phyloP scores from a whole-genome alignment of 2,113 vertebrate genomes.

The Rattus rattus region DNA sequence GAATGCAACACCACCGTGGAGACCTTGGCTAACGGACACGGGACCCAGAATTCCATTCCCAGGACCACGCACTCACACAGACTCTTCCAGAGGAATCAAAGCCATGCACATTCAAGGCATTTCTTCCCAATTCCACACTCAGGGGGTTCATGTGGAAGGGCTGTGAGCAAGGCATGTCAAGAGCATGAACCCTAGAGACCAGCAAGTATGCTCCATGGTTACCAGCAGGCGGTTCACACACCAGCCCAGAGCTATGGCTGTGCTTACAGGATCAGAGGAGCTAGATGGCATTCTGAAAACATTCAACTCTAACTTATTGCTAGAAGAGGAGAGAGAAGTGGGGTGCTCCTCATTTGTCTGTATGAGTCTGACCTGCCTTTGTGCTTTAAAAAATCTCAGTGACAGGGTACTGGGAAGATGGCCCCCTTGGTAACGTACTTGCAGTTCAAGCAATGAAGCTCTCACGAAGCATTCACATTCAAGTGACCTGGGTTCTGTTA shows the following conservation, averaged over 20 bases:
- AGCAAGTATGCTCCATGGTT: neutral
- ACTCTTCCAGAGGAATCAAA: too few species aligned
- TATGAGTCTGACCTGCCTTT: neutral
- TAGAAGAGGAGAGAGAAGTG: neutral
- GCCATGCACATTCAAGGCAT: too few species aligned
- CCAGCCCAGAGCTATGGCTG: accelerated
- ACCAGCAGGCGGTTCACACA: neutral
- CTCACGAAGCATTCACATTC: too few species aligned
- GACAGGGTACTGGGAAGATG: neutral
- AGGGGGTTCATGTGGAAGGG: too few species aligned
- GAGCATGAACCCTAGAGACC: accelerated
- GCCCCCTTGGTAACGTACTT: neutral
- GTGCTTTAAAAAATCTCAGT: neutral
- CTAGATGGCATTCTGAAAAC: neutral
- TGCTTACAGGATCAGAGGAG: accelerated
- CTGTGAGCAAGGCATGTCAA: neutral
- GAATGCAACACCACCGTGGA: neutral
- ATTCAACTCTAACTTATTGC: neutral
- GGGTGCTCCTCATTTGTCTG: neutral
- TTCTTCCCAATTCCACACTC: too few species aligned
- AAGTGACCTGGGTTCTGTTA: neutral
- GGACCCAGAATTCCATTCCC: neutral
- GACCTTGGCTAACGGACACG: too few species aligned
- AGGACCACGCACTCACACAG: too few species aligned
- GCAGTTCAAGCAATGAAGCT: too few species aligned